These are phyloP conservation scores for Drosophila serrata DNA, from an alignment of 1,140 invertebrate species.

Conservation along the genomic window DNA sequence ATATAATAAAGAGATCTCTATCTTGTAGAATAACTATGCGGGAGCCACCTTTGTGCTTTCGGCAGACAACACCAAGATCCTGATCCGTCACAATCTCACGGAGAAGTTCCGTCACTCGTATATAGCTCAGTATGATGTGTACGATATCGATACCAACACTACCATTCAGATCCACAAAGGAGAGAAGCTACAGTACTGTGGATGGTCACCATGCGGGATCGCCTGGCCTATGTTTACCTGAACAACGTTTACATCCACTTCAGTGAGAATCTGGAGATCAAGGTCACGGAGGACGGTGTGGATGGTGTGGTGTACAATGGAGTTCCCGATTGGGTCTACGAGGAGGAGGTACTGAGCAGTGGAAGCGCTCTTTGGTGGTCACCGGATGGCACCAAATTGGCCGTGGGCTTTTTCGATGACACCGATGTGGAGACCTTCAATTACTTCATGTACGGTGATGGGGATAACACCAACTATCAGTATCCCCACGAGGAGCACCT, in stretches of 20 bases:
- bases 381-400: conserved; percentile 90
- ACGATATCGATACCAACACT: conserved; percentile 76
- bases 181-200: conserved; percentile 88
- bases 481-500: conserved; percentile 95
- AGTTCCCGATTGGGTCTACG: conserved; percentile 92
- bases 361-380: conserved; percentile 96
- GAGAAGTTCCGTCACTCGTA: conserved; percentile 77
- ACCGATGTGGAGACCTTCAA: conserved; percentile 88
- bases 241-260: conserved; percentile 90
- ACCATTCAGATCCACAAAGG: conserved; percentile 85
- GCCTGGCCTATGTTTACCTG: conserved; percentile 90
- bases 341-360: conserved; percentile 95
- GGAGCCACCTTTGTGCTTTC: conserved; percentile 68
- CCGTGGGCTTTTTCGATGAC: conserved; percentile 95
- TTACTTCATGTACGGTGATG: conserved; percentile 88
- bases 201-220: conserved; percentile 91
- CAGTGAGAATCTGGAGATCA: conserved; percentile 84
- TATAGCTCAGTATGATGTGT: conserved; percentile 80
- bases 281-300: conserved; percentile 88
- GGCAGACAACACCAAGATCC: conserved; percentile 71
- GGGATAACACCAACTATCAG: conserved; percentile 89
- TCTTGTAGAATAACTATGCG: conserved; percentile 60
- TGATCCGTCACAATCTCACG: conserved; percentile 73
- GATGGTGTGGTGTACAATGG: conserved; percentile 91
- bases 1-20: rapidly evolving